These are phyloP conservation scores for Etia nguti DNA, from an alignment of 2,113 vertebrate genomes.

Conservation along the genomic window DNA sequence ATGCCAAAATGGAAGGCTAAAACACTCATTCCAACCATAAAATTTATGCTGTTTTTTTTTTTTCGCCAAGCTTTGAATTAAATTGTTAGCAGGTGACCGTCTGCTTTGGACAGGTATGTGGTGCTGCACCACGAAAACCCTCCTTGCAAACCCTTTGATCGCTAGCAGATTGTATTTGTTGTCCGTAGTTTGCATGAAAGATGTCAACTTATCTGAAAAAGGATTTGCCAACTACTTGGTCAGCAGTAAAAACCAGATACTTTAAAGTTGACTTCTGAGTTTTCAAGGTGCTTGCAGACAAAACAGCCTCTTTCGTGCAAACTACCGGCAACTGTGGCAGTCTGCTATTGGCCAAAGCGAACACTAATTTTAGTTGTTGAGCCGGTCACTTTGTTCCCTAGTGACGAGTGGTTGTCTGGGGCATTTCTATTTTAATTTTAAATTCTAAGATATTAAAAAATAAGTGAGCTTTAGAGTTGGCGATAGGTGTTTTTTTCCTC, in stretches of 20 bases:
- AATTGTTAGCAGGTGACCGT: background rate
- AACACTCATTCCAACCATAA: background rate
- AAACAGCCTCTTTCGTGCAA: background rate
- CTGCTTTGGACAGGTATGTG: background rate
- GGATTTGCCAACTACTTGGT: background rate
- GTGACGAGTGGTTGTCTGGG: rapidly evolving
- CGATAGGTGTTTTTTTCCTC: background rate
- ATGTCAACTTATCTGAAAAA: background rate
- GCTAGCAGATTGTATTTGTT: background rate
- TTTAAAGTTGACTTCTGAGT: background rate
- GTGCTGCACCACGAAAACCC: background rate
- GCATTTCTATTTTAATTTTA: background rate
- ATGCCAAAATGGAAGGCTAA: rapidly evolving
- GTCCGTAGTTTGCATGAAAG: background rate
- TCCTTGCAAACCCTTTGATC: background rate
- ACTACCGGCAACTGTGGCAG: background rate
- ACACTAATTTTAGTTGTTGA: background rate
- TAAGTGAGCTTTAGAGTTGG: background rate
- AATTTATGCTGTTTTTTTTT: background rate
- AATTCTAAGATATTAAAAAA: rapidly evolving
- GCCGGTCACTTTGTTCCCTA: background rate
- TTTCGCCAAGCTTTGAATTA: background rate
- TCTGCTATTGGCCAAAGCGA: background rate
- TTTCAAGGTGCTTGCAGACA: background rate
- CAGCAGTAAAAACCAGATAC: background rate